Percentiles rank a stretch among this genome's conserved stretches.
These are phyloP conservation scores for Sphenopsis melanotis DNA, from an alignment of 2,797 vertebrate genomes.

Conservation along the genomic window DNA sequence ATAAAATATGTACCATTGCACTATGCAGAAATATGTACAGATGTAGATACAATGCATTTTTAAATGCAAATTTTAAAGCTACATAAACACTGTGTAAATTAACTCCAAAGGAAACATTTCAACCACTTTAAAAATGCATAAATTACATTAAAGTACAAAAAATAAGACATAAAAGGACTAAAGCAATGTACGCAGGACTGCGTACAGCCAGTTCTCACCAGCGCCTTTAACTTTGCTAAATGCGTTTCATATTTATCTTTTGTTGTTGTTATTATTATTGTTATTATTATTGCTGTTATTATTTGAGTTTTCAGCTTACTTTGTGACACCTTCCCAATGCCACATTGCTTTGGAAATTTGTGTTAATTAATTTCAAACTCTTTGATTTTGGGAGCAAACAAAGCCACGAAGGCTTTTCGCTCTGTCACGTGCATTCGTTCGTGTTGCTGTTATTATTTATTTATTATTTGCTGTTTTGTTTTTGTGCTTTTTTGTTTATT, in stretches of 20 bases:
- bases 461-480: background rate
- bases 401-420: background rate
- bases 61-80: background rate
- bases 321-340: slow-evolving; percentile 15
- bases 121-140: background rate
- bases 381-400: background rate
- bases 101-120: background rate
- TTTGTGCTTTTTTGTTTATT: background rate
- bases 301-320: background rate
- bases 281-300: background rate
- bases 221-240: background rate
- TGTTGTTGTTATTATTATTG: background rate
- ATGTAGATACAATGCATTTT: background rate
- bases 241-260: background rate
- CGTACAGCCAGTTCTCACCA: background rate
- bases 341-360: slow-evolving; percentile 27
- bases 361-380: slow-evolving; percentile 18
- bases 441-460: background rate
- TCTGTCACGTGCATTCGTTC: slow-evolving; percentile 23
- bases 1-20: background rate
- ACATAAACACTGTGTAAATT: background rate
- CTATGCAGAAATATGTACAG: too few species aligned
- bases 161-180: background rate
- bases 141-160: background rate
- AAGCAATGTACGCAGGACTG: background rate